Base-by-base conservation (phyloP, 2,113 vertebrate species). In the Galbula dea region DNA sequence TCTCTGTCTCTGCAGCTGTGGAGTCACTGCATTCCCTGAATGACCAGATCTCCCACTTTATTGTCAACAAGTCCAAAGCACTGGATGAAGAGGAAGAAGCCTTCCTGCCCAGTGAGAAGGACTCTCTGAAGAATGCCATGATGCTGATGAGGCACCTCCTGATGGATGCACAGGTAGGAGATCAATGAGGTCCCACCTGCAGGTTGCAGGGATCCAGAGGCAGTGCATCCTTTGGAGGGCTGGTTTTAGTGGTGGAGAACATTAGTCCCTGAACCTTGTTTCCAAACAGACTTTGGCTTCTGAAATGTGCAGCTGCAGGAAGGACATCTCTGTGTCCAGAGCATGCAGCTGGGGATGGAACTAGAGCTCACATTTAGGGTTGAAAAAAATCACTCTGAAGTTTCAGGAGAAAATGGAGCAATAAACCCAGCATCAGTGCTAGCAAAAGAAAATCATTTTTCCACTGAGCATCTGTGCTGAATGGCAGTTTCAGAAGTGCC, bases 21-120 rank as follows among this genome's bases (percentile, higher is more conserved):
- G 98, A 99, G 74, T 99, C 98, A 0, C 92, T 99, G 89, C 98
- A 98, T 89, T 99, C 98, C 86, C 93, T 99, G 66, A 99, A 99
- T 6, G 98, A 99, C 97, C 99, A 99, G 97, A 99, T 99, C 93
- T 98, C 98, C 12, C 98, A 97, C 85, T 98, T 99, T 65, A 98
- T 99, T 4, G 95, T 99, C 95, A 98, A 98, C 95, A 98, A 98
- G 93, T 98, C 98, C 4, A 98, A 98, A 95, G 51, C 98, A 0
- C 83, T 98, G 95, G 98, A 98, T 2, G 98, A 98, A 16, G 98
- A 98, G 4, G 96, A 98, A 48, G 97, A 95, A 7, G 89, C 96
- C 30, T 99, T 98, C 77, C 69, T 97, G 62, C 98, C 98, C 21
- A 93, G 95, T 0, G 98, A 99, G 97, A 99, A 98, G 82, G 98